Base-by-base conservation (phyloP, 2,113 vertebrate species). In the Numenius arquata region DNA sequence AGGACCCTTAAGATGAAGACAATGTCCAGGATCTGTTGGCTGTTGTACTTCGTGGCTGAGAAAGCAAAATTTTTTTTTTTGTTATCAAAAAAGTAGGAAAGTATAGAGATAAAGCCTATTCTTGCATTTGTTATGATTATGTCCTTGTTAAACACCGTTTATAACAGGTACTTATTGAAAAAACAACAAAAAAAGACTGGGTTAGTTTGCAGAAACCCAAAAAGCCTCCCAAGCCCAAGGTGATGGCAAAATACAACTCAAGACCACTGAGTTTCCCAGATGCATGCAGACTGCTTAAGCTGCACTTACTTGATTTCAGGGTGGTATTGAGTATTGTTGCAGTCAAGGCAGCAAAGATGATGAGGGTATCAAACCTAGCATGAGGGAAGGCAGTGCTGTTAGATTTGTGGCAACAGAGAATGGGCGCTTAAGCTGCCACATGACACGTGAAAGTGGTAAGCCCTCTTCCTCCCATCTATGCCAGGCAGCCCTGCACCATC, bases 21-120 rank as follows among this genome's bases (percentile, higher is more conserved):
- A 2, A 99, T 99, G 94, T 99, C 99, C 97, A 99, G 97, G 55
- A 99, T 97, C 97, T 99, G 98, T 5, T 98, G 99, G 87, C 99
- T 99, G 85, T 97, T 99, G 95, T 99, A 99, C 9, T 95, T 96
- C 0, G 93, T 98, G 29, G 97, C 99, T 99, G 91, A 59, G 62
- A 79, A 75, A 30, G 52, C 38, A 77, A 93, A 70, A 41, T 8
- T 58, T 34, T 5, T 10, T 48, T n/a, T 40, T 76, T 70, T 12
- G 3, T 43, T 29, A 41, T 2, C 65, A 61, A 93, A 71, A n/a
- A 81, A 86, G 19, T 34, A 2, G 4, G 11, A 19, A 72, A 48
- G 34, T 0, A 0, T 40, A 63, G 23, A 52, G 19, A 52, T 18
- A 73, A 68, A 66, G 10, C 26, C 43, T 5, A 25, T 68, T 66